These are phyloP conservation scores for Omphaloscelis lunosa DNA, from an alignment of 2,888 invertebrate genomes.

Conservation along the genomic window DNA sequence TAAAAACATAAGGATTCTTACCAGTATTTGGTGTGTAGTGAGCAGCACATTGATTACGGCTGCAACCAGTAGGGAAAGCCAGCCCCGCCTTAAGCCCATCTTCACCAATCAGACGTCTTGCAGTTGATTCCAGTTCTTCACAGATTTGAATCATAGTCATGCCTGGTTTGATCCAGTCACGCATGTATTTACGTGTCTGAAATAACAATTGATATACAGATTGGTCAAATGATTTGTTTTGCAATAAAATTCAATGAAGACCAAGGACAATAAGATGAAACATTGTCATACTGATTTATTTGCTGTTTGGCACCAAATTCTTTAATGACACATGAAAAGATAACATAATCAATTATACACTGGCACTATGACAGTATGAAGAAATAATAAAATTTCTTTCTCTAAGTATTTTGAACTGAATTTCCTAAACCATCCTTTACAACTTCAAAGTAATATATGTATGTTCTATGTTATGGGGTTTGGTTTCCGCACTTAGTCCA, in stretches of 20 bases:
- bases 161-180: conserved; percentile 98
- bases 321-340: background rate
- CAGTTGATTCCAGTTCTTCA: conserved; percentile 98
- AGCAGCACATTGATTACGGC: conserved; percentile 99
- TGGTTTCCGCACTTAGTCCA: no score
- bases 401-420: background rate
- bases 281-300: conserved; percentile 9
- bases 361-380: background rate
- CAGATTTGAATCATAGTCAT: conserved; percentile 99
- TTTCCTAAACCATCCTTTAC: background rate
- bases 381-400: background rate
- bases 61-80: conserved; percentile 99
- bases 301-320: conserved; percentile 3
- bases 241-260: conserved; percentile 31
- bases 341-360: background rate
- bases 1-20: conserved; percentile 60
- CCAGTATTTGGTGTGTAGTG: conserved; percentile 99
- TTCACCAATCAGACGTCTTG: conserved; percentile 97
- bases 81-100: conserved; percentile 98
- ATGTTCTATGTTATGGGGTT: no score
- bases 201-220: conserved; percentile 54
- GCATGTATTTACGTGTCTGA: conserved; percentile 97
- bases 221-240: conserved; percentile 23
- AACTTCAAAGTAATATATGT: background rate
- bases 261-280: conserved; percentile 33